Evolutionary conservation across 2,888 invertebrate genomes (phyloP).

Genomic region (Oegoconia quadripuncta): DNA sequence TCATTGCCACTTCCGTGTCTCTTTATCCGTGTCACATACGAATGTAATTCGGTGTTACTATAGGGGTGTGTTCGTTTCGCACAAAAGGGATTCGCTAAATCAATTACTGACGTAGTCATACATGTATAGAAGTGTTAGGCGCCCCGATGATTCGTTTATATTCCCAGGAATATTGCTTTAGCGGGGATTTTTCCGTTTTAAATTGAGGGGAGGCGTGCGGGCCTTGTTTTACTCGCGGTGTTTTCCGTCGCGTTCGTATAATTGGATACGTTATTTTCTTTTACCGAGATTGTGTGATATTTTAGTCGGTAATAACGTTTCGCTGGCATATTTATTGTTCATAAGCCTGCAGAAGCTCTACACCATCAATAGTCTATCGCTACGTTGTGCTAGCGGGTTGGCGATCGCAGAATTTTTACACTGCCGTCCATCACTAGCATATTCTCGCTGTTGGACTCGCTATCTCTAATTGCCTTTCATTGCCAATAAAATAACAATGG

Average conservation of each 20-base stretch:
- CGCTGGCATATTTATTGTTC: too few species aligned
- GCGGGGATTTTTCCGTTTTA: constrained; percentile 2
- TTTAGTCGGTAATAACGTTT: too few species aligned
- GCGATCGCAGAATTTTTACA: too few species aligned
- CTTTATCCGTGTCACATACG: not conserved
- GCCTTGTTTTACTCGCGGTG: not conserved
- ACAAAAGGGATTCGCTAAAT: constrained; percentile 7
- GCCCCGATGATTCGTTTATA: constrained; percentile 18
- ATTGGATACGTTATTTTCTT: not conserved
- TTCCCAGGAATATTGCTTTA: constrained; percentile 12
- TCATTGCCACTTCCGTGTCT: too few species aligned
- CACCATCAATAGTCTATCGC: too few species aligned
- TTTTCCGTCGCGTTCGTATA: not conserved
- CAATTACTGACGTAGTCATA: constrained; percentile 1
- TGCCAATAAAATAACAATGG: too few species aligned
- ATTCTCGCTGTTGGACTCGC: too few species aligned
- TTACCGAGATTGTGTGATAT: not conserved
- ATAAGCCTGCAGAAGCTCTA: too few species aligned
- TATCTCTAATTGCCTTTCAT: too few species aligned
- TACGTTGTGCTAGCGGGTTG: too few species aligned
- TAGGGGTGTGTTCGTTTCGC: not conserved
- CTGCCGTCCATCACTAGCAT: too few species aligned
- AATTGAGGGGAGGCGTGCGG: not conserved
- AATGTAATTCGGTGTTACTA: not conserved
- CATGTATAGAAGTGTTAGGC: not conserved